These are phyloP conservation scores for Neodiprion pinetum DNA, from an alignment of 1,140 invertebrate species.

Conservation along the genomic window DNA sequence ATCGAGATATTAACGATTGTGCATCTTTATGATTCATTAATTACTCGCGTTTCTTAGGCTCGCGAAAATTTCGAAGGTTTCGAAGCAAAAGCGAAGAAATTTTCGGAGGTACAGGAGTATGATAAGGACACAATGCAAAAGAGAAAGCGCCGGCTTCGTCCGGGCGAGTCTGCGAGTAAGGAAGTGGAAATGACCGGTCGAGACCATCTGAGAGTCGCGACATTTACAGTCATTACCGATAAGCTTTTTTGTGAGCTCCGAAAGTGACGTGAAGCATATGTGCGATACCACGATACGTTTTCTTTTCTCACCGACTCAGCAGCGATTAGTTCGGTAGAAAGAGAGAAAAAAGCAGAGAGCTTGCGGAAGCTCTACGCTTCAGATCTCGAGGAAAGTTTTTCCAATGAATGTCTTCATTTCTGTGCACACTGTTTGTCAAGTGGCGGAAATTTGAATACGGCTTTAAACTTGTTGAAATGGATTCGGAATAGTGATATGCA, in stretches of 20 bases:
- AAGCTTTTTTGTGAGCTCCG: slow-evolving; percentile 26
- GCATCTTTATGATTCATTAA: slow-evolving; percentile 25
- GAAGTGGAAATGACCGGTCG: slow-evolving; percentile 27
- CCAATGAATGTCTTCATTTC: slow-evolving; percentile 21
- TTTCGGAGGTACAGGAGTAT: slow-evolving; percentile 26
- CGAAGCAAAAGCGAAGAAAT: slow-evolving; percentile 24
- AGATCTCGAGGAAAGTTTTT: slow-evolving; percentile 21
- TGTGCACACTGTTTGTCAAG: slow-evolving; percentile 15
- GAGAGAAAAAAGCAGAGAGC: slow-evolving; percentile 22
- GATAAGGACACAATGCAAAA: slow-evolving; percentile 26
- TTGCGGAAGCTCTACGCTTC: slow-evolving; percentile 14
- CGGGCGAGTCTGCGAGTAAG: slow-evolving; percentile 20
- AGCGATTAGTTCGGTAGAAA: slow-evolving; percentile 20
- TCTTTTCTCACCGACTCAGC: slow-evolving; percentile 28
- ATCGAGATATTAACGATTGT: slow-evolving; percentile 16
- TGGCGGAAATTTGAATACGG: neutral
- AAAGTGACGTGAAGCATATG: slow-evolving; percentile 29
- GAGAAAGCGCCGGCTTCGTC: slow-evolving; percentile 24
- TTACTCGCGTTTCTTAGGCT: slow-evolving; percentile 6
- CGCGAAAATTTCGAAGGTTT: slow-evolving; percentile 27
- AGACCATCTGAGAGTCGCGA: slow-evolving; percentile 29
- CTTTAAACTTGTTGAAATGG: slow-evolving; percentile 16
- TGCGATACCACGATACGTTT: slow-evolving; percentile 31
- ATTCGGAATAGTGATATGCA: slow-evolving; percentile 15
- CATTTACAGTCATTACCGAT: slow-evolving; percentile 31